Percentiles rank a stretch among this genome's conserved stretches.
These are phyloP conservation scores for Prietella phreatophila DNA, from an alignment of 2,113 vertebrate species.

Conservation along the genomic window DNA sequence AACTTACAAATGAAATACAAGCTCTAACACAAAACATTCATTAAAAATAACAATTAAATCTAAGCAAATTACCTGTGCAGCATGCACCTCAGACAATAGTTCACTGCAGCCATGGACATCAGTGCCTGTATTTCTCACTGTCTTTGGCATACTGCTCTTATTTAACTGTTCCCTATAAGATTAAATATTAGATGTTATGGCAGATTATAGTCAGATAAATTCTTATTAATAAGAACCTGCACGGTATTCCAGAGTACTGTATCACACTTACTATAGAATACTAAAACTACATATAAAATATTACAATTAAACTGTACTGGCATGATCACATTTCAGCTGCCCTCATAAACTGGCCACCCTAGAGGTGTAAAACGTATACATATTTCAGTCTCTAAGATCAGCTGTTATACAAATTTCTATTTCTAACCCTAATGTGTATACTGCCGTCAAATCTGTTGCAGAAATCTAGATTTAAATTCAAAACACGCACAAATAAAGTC, in stretches of 20 bases:
- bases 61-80: conserved; percentile 69
- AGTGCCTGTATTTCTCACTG: conserved; percentile 58
- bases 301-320: too few species aligned
- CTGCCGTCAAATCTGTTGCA: background rate
- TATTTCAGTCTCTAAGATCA: background rate
- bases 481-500: background rate
- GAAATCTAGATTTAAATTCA: background rate
- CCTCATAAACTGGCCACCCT: background rate
- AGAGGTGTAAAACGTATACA: background rate
- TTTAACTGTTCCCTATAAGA: conserved; percentile 77
- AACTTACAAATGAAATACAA: too few species aligned
- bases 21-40: background rate
- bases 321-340: background rate
- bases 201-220: background rate
- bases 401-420: background rate
- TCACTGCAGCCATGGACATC: conserved; percentile 70
- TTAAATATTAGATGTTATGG: background rate
- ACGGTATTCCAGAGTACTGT: background rate
- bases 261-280: background rate
- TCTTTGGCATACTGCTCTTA: conserved; percentile 62
- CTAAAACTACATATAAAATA: background rate
- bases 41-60: background rate
- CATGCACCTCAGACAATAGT: conserved; percentile 75
- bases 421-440: background rate
- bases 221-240: background rate